phyloP scores from a whole-genome alignment of 92 coral and sea anemone genomes.

The Phenganax subtilis region DNA sequence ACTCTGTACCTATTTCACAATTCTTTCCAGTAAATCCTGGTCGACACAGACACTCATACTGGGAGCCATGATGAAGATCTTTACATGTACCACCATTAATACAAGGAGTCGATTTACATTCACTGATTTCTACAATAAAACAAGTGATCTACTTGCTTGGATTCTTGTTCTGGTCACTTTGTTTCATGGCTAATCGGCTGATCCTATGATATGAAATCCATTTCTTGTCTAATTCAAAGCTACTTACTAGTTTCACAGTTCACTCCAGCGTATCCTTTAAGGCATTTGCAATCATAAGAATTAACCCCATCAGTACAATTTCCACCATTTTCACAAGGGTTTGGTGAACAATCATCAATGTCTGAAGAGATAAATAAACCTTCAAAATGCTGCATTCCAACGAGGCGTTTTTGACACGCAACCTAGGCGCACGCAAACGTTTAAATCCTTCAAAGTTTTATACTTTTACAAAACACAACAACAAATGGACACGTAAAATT shows the following conservation, averaged over 20 bases:
- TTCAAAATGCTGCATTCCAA: neutral
- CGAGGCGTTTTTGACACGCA: neutral
- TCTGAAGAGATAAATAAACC: constrained; percentile 3
- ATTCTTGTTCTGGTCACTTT: neutral
- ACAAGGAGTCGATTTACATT: constrained; percentile 38
- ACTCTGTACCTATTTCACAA: constrained; percentile 20
- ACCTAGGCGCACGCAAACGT: too few relatives aligned
- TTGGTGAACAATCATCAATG: constrained; percentile 33
- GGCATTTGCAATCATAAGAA: constrained; percentile 21
- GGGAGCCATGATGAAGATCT: constrained; percentile 35
- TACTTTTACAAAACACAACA: too few relatives aligned
- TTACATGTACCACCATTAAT: constrained; percentile 32
- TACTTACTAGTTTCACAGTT: constrained; percentile 31
- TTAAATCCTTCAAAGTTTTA: too few relatives aligned
- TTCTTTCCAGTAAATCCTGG: constrained; percentile 35
- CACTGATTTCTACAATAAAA: constrained; percentile 29
- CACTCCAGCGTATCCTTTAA: constrained; percentile 24
- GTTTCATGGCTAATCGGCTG: neutral
- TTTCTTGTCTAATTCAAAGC: neutral
- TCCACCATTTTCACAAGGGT: constrained; percentile 34
- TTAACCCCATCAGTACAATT: constrained; percentile 20
- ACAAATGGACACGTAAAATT: too few relatives aligned
- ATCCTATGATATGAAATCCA: neutral
- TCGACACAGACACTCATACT: constrained; percentile 26
- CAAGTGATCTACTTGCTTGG: neutral